Evolutionary conservation across 2,113 vertebrate genomes (phyloP).

Genomic region (Salminus brasiliensis): DNA sequence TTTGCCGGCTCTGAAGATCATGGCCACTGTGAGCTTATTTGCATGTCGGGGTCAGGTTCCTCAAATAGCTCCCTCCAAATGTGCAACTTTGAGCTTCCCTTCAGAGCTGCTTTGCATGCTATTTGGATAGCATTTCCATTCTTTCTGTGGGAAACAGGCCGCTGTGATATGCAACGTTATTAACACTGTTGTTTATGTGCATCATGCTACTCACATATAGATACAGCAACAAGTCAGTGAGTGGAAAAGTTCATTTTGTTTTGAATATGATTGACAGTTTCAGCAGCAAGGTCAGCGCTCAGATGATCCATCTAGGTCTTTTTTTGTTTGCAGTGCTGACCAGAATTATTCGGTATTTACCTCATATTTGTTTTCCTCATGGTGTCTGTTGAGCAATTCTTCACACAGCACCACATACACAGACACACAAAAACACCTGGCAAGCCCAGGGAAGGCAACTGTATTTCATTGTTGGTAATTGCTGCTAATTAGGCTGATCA

Average conservation of each 20-base stretch:
- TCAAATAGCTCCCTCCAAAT: background rate
- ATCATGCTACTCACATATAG: background rate
- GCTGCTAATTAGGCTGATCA: background rate
- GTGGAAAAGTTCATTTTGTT: too few relatives aligned
- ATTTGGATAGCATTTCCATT: background rate
- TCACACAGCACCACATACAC: too few relatives aligned
- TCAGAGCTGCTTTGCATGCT: background rate
- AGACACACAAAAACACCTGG: background rate
- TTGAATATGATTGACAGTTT: background rate
- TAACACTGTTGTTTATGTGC: background rate
- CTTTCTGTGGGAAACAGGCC: background rate
- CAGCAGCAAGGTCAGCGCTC: background rate
- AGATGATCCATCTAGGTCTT: background rate
- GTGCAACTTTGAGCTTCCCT: background rate
- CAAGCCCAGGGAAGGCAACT: background rate
- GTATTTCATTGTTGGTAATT: background rate
- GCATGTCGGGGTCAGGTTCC: background rate
- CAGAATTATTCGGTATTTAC: background rate
- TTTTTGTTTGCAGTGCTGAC: background rate
- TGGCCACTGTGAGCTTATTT: background rate
- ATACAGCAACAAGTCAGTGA: too few relatives aligned
- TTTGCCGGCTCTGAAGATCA: background rate
- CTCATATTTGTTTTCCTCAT: conserved; percentile 2
- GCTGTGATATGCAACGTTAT: background rate
- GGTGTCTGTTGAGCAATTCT: background rate